Percentiles rank a stretch among this genome's conserved stretches.
Conservation (phyloP, 2,113 vertebrate species). For the Syngnathus scovelli region DNA sequence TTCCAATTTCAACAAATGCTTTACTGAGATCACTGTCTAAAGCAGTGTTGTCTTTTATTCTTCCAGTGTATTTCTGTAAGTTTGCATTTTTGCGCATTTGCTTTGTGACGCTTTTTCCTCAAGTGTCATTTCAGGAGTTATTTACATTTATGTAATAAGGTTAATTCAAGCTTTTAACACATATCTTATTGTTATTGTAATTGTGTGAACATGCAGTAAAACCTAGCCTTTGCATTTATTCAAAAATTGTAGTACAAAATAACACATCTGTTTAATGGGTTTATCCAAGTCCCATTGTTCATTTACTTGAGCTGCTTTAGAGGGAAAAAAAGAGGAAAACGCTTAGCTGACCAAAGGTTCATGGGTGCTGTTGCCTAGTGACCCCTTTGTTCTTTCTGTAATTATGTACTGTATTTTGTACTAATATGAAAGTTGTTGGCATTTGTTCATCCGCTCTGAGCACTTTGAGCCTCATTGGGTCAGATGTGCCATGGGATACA, state of each 20-base stretch:
- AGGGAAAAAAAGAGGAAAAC: constrained; percentile 15
- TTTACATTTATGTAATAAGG: constrained; percentile 50
- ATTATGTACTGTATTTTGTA: constrained; percentile 67
- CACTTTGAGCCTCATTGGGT: constrained; percentile 63
- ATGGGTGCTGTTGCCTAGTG: constrained; percentile 52
- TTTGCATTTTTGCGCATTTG: constrained; percentile 30
- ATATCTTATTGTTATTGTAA: constrained; percentile 56
- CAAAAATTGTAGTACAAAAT: constrained; percentile 42
- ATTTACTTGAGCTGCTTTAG: constrained; percentile 64
- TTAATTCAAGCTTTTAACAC: constrained; percentile 45
- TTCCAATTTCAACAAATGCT: constrained; percentile 41
- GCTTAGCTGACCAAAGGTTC: constrained; percentile 60
- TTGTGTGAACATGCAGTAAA: constrained; percentile 45
- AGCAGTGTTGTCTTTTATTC: constrained; percentile 5
- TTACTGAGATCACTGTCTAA: constrained; percentile 41
- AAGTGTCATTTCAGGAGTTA: constrained; percentile 30
- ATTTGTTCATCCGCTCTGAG: constrained; percentile 53
- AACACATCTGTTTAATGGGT: constrained; percentile 35
- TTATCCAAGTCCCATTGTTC: constrained; percentile 42
- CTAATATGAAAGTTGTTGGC: constrained; percentile 54
- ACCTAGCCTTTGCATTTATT: constrained; percentile 54
- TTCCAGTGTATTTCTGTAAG: not conserved
- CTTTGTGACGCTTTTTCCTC: constrained; percentile 28
- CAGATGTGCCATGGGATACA: constrained; percentile 61
- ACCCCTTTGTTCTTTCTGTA: constrained; percentile 46